Evolutionary conservation across 1,140 invertebrate species (phyloP).

Genomic region (Popillia japonica): DNA sequence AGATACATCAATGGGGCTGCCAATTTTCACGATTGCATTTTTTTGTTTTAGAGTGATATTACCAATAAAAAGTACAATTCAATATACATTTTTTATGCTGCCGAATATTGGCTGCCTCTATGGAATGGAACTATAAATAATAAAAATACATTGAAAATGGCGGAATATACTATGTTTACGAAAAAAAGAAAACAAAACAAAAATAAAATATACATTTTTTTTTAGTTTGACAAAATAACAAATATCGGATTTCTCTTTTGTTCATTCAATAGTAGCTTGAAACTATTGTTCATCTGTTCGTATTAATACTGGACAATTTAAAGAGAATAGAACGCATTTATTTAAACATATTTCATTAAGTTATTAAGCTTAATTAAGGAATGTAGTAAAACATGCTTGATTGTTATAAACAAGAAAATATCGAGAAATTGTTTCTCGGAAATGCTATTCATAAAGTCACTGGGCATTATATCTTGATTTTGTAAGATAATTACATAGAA

Average conservation of each 20-base stretch:
- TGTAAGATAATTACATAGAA: too few relatives aligned
- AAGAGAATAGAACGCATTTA: not conserved
- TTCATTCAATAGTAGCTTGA: slow-evolving; percentile 18
- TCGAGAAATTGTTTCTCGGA: too few relatives aligned
- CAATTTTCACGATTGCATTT: slow-evolving; percentile 33
- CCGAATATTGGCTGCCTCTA: slow-evolving; percentile 36
- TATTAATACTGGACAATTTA: slow-evolving; percentile 25
- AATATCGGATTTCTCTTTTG: slow-evolving; percentile 1
- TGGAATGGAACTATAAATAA: slow-evolving; percentile 35
- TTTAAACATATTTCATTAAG: slow-evolving; percentile 28
- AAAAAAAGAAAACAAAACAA: slow-evolving; percentile 18
- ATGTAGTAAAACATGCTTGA: slow-evolving; percentile 31
- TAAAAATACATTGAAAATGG: slow-evolving; percentile 23
- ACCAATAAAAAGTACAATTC: too few relatives aligned
- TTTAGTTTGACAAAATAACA: slow-evolving; percentile 14
- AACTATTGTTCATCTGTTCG: slow-evolving; percentile 13
- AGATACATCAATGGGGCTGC: slow-evolving; percentile 41
- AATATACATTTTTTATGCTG: slow-evolving; percentile 14
- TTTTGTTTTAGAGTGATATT: not conserved
- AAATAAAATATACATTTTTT: slow-evolving; percentile 23
- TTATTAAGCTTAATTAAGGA: slow-evolving; percentile 24
- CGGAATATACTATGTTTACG: slow-evolving; percentile 32
- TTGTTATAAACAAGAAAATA: not conserved
- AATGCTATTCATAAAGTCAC: too few relatives aligned
- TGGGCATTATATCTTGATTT: too few relatives aligned